phyloP scores from a whole-genome alignment of 1,140 invertebrate genomes.

The Cardiocondyla obscurior region DNA sequence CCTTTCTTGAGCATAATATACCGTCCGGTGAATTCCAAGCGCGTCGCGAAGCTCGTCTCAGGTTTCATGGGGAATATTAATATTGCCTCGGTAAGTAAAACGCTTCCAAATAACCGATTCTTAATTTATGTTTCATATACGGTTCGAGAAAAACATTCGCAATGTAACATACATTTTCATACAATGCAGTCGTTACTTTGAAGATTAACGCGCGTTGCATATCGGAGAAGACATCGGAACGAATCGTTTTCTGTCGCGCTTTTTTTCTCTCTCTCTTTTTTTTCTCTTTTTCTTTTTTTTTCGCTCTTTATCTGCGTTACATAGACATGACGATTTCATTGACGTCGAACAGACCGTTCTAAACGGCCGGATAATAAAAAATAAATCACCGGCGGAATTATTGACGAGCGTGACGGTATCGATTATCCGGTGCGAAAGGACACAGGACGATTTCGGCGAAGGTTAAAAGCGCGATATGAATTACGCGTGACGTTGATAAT shows the following conservation, averaged over 20 bases:
- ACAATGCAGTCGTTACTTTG: neutral
- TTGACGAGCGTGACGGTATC: constrained; percentile 43
- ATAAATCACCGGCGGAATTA: constrained; percentile 41
- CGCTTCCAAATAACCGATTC: neutral
- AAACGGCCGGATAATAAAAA: constrained; percentile 41
- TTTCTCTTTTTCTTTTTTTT: neutral
- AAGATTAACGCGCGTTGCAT: constrained; percentile 2
- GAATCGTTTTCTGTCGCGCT: neutral
- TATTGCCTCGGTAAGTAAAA: neutral
- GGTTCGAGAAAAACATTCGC: neutral
- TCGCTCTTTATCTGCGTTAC: neutral
- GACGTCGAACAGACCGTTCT: constrained; percentile 24
- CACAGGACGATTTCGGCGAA: constrained; percentile 26
- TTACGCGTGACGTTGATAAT: constrained; percentile 25
- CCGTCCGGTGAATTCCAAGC: neutral
- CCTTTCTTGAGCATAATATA: neutral
- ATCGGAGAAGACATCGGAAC: constrained; percentile 3
- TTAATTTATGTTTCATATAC: neutral
- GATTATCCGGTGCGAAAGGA: constrained; percentile 31
- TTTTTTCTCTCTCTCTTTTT: neutral
- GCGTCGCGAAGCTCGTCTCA: neutral
- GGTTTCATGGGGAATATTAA: neutral
- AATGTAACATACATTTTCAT: neutral
- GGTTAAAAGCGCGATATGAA: constrained; percentile 36
- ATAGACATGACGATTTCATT: constrained; percentile 29